Conservation (phyloP, 2,797 vertebrate genomes). For the Pachyuromys duprasi region DNA sequence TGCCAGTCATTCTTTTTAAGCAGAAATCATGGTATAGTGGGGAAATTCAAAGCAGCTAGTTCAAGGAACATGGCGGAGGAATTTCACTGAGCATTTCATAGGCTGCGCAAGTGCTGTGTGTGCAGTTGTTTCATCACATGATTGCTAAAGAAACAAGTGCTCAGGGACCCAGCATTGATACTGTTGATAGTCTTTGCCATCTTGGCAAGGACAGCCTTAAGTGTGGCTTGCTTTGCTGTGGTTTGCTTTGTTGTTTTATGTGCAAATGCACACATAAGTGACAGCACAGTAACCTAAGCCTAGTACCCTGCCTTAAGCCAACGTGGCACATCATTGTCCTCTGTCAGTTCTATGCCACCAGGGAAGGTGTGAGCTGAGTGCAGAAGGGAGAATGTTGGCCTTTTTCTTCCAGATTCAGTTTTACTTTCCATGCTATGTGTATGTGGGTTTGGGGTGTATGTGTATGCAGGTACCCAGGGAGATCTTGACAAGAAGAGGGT, state of each 20-base stretch:
- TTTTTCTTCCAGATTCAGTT: neutral
- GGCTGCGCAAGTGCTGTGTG: no score
- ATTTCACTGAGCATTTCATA: rapidly evolving
- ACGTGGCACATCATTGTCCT: neutral
- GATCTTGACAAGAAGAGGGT: neutral
- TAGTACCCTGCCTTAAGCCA: neutral
- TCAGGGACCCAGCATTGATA: neutral
- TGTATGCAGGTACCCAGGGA: neutral
- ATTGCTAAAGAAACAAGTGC: neutral
- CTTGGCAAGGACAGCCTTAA: neutral
- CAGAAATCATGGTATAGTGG: neutral
- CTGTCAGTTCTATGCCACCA: neutral
- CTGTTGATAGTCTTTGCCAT: neutral
- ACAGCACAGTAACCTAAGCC: no score
- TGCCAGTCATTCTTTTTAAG: neutral
- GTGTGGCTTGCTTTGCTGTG: neutral
- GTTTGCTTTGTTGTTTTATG: neutral
- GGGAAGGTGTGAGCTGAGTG: neutral
- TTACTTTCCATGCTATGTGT: neutral
- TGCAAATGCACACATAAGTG: neutral
- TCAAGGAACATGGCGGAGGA: neutral
- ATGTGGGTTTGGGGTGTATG: neutral
- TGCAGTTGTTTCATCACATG: neutral
- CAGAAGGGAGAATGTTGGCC: neutral
- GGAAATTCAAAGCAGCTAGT: neutral